Conservation (phyloP, 2,113 vertebrate species). For the Bagarius yarrelli region DNA sequence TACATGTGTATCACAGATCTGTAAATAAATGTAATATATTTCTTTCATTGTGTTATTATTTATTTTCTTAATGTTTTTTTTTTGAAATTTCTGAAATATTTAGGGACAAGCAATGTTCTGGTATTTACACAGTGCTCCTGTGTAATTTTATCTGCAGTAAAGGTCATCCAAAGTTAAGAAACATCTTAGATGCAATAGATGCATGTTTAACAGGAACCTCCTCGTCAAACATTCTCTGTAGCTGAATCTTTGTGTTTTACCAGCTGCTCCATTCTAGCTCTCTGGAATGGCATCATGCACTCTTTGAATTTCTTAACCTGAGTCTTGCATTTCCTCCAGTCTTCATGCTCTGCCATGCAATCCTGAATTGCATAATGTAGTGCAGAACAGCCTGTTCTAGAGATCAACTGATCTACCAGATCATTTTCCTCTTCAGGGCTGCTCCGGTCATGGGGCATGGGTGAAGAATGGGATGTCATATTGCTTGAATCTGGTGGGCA, state of each 20-base stretch:
- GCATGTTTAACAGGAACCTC: not conserved
- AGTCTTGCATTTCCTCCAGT: conserved; percentile 85
- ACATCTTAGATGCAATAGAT: not conserved
- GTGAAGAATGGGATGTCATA: conserved; percentile 71
- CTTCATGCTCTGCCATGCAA: conserved; percentile 87
- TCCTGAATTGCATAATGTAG: conserved; percentile 85
- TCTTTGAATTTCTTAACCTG: conserved; percentile 81
- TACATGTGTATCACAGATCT: no score
- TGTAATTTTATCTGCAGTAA: not conserved
- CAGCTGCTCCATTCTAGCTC: conserved; percentile 61
- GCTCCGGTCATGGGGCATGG: conserved; percentile 74
- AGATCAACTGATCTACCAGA: conserved; percentile 81
- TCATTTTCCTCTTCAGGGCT: conserved; percentile 75
- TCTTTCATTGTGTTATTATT: no score
- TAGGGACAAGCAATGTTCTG: not conserved
- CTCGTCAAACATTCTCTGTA: conserved; percentile 37
- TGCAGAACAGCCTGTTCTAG: conserved; percentile 78
- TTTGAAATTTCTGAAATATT: no score
- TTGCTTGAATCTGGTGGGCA: not conserved
- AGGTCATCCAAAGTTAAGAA: not conserved
- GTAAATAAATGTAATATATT: no score
- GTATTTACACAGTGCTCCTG: not conserved
- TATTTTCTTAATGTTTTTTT: no score
- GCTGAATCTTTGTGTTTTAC: conserved; percentile 44
- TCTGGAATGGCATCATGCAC: conserved; percentile 82